phyloP scores from a whole-genome alignment of 2,888 invertebrate species.

The Cistogaster globosa region DNA sequence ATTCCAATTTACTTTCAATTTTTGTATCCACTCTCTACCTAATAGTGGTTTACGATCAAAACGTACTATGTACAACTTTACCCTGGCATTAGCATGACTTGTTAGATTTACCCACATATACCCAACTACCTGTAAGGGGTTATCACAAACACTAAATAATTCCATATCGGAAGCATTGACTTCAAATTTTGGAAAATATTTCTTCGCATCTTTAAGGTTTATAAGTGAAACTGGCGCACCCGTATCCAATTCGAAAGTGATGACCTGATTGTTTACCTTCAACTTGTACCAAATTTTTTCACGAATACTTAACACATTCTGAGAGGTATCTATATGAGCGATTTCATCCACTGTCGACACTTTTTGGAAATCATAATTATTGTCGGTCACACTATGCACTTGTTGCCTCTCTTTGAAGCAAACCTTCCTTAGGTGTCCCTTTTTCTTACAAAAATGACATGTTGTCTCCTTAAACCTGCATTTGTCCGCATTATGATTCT shows the following conservation, averaged over 20 bases:
- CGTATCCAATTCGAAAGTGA: neutral
- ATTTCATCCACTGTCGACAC: no score
- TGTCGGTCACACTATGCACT: no score
- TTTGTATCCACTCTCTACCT: neutral
- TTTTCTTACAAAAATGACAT: no score
- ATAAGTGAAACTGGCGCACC: conserved; percentile 7
- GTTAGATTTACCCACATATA: conserved; percentile 6
- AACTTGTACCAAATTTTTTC: neutral
- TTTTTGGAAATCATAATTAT: no score
- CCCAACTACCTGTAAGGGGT: neutral
- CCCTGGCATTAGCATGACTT: neutral
- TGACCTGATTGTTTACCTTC: neutral
- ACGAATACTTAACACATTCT: no score
- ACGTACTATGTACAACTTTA: conserved; percentile 6
- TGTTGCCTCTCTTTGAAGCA: no score
- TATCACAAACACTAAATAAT: neutral
- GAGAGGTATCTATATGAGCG: no score
- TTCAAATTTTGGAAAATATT: neutral
- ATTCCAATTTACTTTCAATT: neutral
- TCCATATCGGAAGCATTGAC: neutral
- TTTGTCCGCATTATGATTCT: no score
- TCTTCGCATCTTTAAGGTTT: neutral
- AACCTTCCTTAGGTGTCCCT: no score
- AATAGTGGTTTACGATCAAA: conserved; percentile 2
- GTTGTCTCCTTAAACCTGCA: no score